Percentiles rank a stretch among this genome's conserved stretches.
Evolutionary conservation across 2,113 vertebrate species (phyloP).

Genomic region (Acrocephalus arundinaceus): DNA sequence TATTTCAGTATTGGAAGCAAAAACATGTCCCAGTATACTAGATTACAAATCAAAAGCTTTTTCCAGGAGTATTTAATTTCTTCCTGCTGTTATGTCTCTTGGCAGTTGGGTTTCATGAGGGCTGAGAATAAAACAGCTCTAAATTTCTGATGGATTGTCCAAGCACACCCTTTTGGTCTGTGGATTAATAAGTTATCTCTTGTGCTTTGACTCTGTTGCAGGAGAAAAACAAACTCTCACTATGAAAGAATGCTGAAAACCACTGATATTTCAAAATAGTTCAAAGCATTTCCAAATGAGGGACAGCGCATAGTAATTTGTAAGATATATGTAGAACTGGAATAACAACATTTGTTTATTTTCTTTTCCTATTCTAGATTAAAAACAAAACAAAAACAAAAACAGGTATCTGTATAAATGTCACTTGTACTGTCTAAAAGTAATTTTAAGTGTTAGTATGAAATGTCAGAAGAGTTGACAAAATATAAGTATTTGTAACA

Average conservation of each 20-base stretch:
- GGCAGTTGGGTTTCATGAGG: neutral
- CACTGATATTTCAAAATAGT: conserved; percentile 12
- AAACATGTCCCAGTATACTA: neutral
- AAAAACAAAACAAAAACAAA: neutral
- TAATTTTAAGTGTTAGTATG: conserved; percentile 61
- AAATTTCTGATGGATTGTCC: neutral
- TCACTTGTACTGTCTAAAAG: conserved; percentile 67
- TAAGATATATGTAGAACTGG: conserved; percentile 56
- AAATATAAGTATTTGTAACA: conserved; percentile 61
- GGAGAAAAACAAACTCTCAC: conserved; percentile 11
- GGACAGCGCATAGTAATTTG: conserved; percentile 28
- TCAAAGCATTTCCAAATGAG: conserved; percentile 35
- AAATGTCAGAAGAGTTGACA: conserved; percentile 64
- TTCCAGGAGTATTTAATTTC: conserved; percentile 18
- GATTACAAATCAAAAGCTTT: conserved; percentile 16
- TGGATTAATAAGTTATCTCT: conserved; percentile 1
- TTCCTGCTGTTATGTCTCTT: conserved; percentile 22
- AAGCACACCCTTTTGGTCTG: conserved; percentile 37
- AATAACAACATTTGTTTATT: conserved; percentile 57
- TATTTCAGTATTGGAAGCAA: conserved; percentile 19
- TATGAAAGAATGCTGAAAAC: conserved; percentile 33
- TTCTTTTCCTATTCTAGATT: conserved; percentile 62
- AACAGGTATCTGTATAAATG: conserved; percentile 46
- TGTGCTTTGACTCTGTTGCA: conserved; percentile 14
- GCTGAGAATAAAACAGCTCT: conserved; percentile 16